Conservation (phyloP, 2,888 invertebrate genomes). For the Drosophila parthenogenetica region DNA sequence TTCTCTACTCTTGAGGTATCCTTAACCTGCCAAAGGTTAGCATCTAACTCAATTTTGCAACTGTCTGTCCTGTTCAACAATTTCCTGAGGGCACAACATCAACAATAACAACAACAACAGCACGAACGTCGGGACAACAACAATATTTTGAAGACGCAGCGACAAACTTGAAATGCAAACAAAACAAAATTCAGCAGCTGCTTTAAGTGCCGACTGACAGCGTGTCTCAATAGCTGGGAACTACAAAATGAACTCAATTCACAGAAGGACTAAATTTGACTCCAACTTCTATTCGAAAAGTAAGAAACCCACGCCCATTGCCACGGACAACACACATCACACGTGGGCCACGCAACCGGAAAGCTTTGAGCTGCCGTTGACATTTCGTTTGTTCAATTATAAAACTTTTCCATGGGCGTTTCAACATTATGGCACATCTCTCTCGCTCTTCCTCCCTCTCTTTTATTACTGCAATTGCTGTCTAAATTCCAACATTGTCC, state of each 20-base stretch:
- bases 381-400: conserved; percentile 80
- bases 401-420: conserved; percentile 71
- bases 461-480: conserved; percentile 8
- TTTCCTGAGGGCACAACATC: conserved; percentile 52
- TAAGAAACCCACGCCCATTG: conserved; percentile 37
- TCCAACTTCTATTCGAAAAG: not conserved
- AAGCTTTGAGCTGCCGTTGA: conserved; percentile 74
- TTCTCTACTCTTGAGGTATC: conserved; percentile 4
- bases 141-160: conserved; percentile 41
- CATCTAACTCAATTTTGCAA: conserved; percentile 75
- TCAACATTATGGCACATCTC: not conserved
- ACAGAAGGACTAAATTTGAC: conserved; percentile 1
- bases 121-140: not conserved
- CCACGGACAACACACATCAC: conserved; percentile 47
- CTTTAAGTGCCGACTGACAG: conserved; percentile 29
- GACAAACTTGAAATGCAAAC: conserved; percentile 65
- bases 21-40: conserved; percentile 59
- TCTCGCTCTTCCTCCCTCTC: not conserved
- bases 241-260: conserved; percentile 17
- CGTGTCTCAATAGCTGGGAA: not conserved
- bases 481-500: conserved; percentile 1
- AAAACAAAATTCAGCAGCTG: conserved; percentile 46
- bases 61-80: conserved; percentile 65
- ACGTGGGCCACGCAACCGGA: conserved; percentile 42
- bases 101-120: conserved; percentile 6